phyloP scores from a whole-genome alignment of 2,888 invertebrate species.

The Graphium colonna region DNA sequence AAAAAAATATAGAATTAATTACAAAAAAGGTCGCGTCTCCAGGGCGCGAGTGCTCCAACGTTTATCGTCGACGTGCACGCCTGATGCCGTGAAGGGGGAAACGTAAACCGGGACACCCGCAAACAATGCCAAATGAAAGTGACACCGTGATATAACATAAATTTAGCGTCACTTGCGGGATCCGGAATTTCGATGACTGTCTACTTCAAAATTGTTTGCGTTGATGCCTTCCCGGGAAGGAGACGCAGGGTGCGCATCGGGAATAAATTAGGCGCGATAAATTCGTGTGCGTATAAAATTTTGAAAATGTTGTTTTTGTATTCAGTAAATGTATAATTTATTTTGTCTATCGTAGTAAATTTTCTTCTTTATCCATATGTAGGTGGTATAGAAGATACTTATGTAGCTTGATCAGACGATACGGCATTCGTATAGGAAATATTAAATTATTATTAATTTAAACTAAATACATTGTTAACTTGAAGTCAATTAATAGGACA shows the following conservation, averaged over 20 bases:
- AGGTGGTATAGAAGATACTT: too few species aligned
- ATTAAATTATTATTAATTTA: too few species aligned
- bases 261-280: neutral
- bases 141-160: constrained; percentile 37
- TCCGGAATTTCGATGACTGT: constrained; percentile 44
- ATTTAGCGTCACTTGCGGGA: constrained; percentile 40
- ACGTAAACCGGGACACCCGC: constrained; percentile 43
- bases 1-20: too few species aligned
- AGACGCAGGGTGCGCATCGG: neutral
- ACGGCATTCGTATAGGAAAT: too few species aligned
- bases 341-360: too few species aligned
- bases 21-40: neutral
- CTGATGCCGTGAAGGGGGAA: constrained; percentile 38
- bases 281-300: neutral
- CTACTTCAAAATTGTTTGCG: constrained; percentile 48
- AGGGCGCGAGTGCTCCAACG: constrained; percentile 7
- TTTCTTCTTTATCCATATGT: too few species aligned
- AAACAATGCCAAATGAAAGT: constrained; percentile 47
- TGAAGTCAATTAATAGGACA: too few species aligned
- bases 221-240: constrained; percentile 1
- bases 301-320: neutral
- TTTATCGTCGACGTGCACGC: constrained; percentile 31
- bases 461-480: too few species aligned
- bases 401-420: too few species aligned
- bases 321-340: too few species aligned